Evolutionary conservation across 2,888 invertebrate genomes (phyloP), one percentile per base, ranked within the genome.

Genomic region (Agrochola macilenta): DNA sequence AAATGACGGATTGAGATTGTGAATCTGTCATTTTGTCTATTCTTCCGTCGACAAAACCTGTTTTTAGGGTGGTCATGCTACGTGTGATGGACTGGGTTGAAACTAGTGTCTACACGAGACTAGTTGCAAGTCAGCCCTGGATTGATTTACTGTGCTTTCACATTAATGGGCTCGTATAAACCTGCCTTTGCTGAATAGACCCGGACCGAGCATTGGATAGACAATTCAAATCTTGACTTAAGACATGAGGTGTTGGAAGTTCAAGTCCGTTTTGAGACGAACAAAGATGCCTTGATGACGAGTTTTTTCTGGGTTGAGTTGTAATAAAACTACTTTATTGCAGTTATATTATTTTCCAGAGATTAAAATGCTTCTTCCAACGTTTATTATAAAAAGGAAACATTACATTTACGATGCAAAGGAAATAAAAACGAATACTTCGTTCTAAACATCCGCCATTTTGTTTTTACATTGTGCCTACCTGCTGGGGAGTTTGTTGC

Each of bases 381-480:
- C 35, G 74, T 72, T 79, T 43, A 39, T 8, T 9, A 57, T 20
- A 17, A 61, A 46, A 81, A 57, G n/a, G 23, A 74, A 79, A 54
- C 54, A 61, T 79, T 61, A 63, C 39, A 61, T 66, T 35, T 17
- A 76, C 54, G 35, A 61, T 54, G 49, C 79, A 73, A 65, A 68
- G 61, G 46, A 74, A 71, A 58, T 69, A 70, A 72, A 80, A 79
- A 74, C 23, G 11, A 30, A 60, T 26, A 72, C n/a, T 63, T 7
- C 43, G 60, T 43, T 57, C 54, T 46, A 23, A 23, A 54, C 72
- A 82, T 74, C 83, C 78, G 83, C 83, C 86, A 86, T 83, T 64
- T 83, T 82, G 60, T 64, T 64, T 69, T 57, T 61, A 35, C 35
- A 60, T 57, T 74, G 58, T 63, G 58, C 20, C 2, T n/a, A n/a